Evolutionary conservation across 1,140 invertebrate genomes (phyloP), one percentile per base, ranked within the genome.

Genomic region (Saccostrea echinata): DNA sequence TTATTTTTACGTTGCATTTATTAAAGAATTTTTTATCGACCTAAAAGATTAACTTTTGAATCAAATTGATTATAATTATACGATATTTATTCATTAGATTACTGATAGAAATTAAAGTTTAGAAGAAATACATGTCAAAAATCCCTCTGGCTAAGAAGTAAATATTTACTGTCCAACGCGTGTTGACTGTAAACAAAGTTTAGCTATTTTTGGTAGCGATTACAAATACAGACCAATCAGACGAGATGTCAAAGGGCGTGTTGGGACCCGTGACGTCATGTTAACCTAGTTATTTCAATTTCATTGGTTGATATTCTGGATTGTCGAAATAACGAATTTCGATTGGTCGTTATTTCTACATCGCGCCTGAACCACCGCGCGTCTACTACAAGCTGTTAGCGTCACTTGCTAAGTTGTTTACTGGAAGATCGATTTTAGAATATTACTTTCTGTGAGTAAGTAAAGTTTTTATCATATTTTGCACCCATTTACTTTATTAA

Each of bases 161-260:
- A 27, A 76, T 76, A 30, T 76, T 76, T 80, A 80, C 35, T 30
- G 81, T 51, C 43, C 35, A 30, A 27, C 76, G 51, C 68, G 85
- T 81, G 80, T 51, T 53, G 30, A 84, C 52, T 27, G 76, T 81
- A 53, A 81, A 86, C 76, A 86, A 57, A 86, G 80, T 16, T n/a
- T 81, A 81, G 52, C 85, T 86, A 86, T 86, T 86, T 86, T 86
- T 86, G 85, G 85, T 86, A 57, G 53, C 53, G 64, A 53, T 55
- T 53, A 55, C 52, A 13, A 13, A 27, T 35, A 51, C 33, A 24
- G 33, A 51, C 85, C 85, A 86, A 86, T 86, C 85, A 86, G 12
- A 86, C 2, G 9, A 1, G 52, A 57, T n/a, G 85, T 86, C 85
- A 86, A 86, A 86, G 85, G 68, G 85, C 85, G 71, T 80, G 85